Conservation (phyloP, 1,140 invertebrate genomes). For the Rhopalosiphum maidis region DNA sequence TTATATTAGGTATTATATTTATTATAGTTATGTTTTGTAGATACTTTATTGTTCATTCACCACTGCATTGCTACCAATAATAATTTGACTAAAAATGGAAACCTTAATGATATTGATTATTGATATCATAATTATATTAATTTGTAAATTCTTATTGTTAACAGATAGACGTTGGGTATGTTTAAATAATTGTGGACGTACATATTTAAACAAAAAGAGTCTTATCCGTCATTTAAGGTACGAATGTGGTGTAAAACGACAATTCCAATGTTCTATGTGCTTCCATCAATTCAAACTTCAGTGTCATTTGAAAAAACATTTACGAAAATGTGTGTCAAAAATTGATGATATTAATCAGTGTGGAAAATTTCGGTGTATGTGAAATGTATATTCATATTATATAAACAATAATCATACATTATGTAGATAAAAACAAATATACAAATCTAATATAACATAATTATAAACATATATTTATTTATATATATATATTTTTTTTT, state of each 20-base stretch:
- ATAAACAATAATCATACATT: neutral
- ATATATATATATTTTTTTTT: too few relatives aligned
- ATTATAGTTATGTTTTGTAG: neutral
- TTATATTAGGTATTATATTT: neutral
- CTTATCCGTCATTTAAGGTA: constrained; percentile 67
- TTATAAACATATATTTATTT: neutral
- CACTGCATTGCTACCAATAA: neutral
- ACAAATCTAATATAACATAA: too few relatives aligned
- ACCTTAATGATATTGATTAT: neutral
- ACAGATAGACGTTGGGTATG: constrained; percentile 41
- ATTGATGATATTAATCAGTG: neutral
- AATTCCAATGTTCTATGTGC: constrained; percentile 65
- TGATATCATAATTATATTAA: constrained; percentile 1
- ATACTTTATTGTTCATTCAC: neutral
- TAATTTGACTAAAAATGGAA: neutral
- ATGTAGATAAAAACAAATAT: neutral
- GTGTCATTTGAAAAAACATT: constrained; percentile 61
- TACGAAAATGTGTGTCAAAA: neutral
- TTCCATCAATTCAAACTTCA: constrained; percentile 61
- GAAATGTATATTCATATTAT: neutral
- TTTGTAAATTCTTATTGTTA: constrained; percentile 1
- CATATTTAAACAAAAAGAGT: constrained; percentile 66
- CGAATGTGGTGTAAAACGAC: constrained; percentile 66
- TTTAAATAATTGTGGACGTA: constrained; percentile 64
- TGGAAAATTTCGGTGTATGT: neutral